Conservation (phyloP, 2,888 invertebrate species). For the Epinotia bilunana region DNA sequence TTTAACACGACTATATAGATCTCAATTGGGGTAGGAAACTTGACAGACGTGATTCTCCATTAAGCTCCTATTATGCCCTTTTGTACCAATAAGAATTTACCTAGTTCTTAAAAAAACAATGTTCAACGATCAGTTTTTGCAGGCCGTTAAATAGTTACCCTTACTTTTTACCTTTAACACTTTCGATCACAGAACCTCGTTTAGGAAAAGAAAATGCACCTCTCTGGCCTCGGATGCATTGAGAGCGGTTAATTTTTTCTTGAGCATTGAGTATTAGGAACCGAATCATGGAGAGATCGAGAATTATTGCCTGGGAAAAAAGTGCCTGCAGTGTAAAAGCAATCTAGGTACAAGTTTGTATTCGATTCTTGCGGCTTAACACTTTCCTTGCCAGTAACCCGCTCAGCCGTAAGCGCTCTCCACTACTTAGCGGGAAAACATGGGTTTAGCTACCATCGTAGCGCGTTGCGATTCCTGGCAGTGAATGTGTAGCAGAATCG, state of each 20-base stretch:
- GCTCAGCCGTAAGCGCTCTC: no score
- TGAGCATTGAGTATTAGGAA: not conserved
- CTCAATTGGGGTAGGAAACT: not conserved
- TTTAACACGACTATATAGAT: no score
- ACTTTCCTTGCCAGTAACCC: no score
- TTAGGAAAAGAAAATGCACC: slow-evolving; percentile 32
- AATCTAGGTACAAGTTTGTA: not conserved
- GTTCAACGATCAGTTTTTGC: not conserved
- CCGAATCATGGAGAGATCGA: not conserved
- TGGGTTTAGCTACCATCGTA: no score
- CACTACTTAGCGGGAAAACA: no score
- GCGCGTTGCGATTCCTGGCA: no score
- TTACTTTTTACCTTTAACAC: not conserved
- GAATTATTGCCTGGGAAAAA: slow-evolving; percentile 7
- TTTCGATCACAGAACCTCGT: slow-evolving; percentile 26
- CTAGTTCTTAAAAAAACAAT: not conserved
- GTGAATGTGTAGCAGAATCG: no score
- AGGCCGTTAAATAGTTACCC: not conserved
- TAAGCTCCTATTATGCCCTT: not conserved
- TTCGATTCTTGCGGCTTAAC: not conserved
- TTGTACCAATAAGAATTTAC: not conserved
- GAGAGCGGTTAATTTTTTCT: not conserved
- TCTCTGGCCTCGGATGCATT: slow-evolving; percentile 11
- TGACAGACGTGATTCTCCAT: not conserved
- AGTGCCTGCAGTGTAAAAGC: not conserved